These are phyloP conservation scores for Taphrorychus bicolor DNA, from an alignment of 2,888 invertebrate genomes.

Conservation along the genomic window DNA sequence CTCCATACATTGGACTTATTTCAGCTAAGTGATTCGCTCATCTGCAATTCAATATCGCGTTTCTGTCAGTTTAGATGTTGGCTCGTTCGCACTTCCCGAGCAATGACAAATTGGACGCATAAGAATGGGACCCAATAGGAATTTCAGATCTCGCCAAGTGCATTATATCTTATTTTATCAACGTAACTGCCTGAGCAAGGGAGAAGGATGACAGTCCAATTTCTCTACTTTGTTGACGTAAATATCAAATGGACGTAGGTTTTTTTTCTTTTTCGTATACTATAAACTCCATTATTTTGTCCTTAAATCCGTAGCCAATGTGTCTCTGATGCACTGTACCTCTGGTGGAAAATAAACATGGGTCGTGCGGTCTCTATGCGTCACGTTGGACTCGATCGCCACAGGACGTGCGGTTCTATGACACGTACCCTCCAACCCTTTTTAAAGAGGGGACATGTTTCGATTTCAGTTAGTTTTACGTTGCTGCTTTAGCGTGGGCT, in stretches of 20 bases:
- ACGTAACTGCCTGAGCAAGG: too few species aligned
- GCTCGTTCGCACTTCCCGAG: conserved; percentile 7
- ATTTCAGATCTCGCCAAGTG: conserved; percentile 7
- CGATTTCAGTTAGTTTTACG: background rate
- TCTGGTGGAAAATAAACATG: conserved; percentile 45
- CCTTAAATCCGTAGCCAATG: background rate
- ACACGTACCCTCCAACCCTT: conserved; percentile 44
- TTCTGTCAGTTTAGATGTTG: conserved; percentile 16
- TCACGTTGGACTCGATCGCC: conserved; percentile 59
- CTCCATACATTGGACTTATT: conserved; percentile 4
- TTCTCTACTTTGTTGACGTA: too few species aligned
- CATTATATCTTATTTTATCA: conserved; percentile 17
- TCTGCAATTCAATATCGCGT: conserved; percentile 18
- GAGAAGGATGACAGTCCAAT: too few species aligned
- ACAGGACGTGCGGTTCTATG: conserved; percentile 58
- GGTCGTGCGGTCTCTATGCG: conserved; percentile 56
- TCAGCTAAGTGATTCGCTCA: conserved; percentile 16
- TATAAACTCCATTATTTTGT: background rate
- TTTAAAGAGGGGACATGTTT: background rate
- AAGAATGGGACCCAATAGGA: conserved; percentile 16
- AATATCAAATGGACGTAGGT: too few species aligned
- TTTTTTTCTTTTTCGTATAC: too few species aligned
- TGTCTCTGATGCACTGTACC: background rate
- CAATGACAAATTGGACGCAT: conserved; percentile 16
- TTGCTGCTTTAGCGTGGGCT: background rate